phyloP scores from a whole-genome alignment of 1,140 invertebrate genomes.

The Drosophila guanche region DNA sequence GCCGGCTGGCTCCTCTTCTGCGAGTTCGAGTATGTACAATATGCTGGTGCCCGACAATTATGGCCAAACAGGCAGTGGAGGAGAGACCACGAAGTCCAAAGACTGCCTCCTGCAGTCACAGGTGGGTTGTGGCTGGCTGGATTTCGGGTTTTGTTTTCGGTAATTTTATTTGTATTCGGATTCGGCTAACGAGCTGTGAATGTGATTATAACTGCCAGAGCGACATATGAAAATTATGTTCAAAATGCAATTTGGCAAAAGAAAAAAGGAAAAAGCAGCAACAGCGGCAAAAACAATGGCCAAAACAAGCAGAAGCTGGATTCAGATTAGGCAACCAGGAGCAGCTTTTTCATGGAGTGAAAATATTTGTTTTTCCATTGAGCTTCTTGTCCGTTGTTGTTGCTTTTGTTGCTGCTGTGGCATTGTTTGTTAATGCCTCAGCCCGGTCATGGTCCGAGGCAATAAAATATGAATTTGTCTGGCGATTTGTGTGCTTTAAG shows the following conservation, averaged over 20 bases:
- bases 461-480: slow-evolving; percentile 81
- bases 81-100: neutral
- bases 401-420: slow-evolving; percentile 40
- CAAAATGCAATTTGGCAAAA: slow-evolving; percentile 72
- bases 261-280: slow-evolving; percentile 15
- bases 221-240: slow-evolving; percentile 81
- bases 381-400: slow-evolving; percentile 37
- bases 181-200: slow-evolving; percentile 78
- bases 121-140: slow-evolving; percentile 60
- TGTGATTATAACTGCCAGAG: slow-evolving; percentile 77
- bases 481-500: slow-evolving; percentile 45
- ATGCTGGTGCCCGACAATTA: slow-evolving; percentile 75
- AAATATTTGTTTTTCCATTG: slow-evolving; percentile 74
- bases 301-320: slow-evolving; percentile 49
- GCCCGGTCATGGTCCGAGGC: slow-evolving; percentile 58
- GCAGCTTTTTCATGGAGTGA: slow-evolving; percentile 60
- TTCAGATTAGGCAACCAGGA: slow-evolving; percentile 62
- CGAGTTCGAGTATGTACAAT: slow-evolving; percentile 41
- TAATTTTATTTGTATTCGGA: slow-evolving; percentile 62
- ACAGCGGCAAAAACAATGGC: slow-evolving; percentile 64
- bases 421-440: slow-evolving; percentile 76
- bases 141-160: slow-evolving; percentile 35
- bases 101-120: slow-evolving; percentile 29
- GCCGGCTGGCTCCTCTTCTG: slow-evolving; percentile 31
- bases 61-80: slow-evolving; percentile 62